Evolutionary conservation across 2,113 vertebrate genomes (phyloP).

Genomic region (Nothoprocta pentlandii): DNA sequence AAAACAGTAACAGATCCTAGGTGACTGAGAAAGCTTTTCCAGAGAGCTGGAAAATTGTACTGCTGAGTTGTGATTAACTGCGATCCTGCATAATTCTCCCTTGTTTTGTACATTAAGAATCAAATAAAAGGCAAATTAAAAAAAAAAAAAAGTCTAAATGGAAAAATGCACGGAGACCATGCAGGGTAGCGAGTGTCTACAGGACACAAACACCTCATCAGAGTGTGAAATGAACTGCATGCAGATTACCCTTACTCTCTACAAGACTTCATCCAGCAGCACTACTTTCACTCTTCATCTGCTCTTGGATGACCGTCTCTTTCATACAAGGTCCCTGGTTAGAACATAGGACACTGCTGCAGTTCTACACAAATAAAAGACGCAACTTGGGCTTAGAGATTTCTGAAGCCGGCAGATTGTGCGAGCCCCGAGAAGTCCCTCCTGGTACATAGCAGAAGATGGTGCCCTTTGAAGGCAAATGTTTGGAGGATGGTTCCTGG

Average conservation of each 20-base stretch:
- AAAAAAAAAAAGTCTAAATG: neutral
- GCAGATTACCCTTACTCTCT: neutral
- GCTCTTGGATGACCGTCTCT: neutral
- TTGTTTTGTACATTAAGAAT: neutral
- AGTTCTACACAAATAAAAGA: neutral
- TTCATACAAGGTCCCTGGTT: neutral
- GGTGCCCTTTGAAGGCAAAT: conserved; percentile 28
- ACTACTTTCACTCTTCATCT: neutral
- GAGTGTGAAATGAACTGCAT: neutral
- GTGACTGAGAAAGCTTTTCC: neutral
- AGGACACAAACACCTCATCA: neutral
- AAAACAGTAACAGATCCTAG: neutral
- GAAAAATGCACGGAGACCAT: neutral
- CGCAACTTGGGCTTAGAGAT: neutral
- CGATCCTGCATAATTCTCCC: neutral
- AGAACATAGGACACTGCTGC: neutral
- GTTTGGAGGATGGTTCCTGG: conserved; percentile 56
- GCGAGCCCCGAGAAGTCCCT: conserved; percentile 51
- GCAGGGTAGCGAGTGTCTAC: neutral
- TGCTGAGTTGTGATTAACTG: neutral
- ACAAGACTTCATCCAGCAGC: neutral
- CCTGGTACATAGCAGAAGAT: neutral
- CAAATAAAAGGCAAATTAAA: neutral
- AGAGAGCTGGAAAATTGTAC: neutral
- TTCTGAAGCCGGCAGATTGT: neutral